A percentile compares a stretch with the other conserved stretches of the same genome.
Conservation (phyloP, 1,140 invertebrate species). For the Frieseomelitta varia region DNA sequence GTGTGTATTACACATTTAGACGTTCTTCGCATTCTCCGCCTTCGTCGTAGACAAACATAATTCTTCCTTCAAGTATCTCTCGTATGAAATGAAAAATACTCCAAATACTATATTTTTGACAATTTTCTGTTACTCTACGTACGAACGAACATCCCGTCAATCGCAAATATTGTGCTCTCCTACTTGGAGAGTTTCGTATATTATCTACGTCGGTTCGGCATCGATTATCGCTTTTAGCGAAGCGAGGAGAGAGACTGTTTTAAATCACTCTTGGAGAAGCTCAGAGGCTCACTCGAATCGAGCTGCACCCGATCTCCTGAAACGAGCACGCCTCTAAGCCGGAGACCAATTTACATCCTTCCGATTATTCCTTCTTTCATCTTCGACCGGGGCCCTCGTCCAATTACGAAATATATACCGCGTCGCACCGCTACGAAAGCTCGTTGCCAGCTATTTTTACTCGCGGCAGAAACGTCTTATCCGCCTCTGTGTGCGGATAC, state of each 20-base stretch:
- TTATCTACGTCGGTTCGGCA: not conserved
- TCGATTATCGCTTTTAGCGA: not conserved
- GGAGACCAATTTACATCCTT: constrained; percentile 25
- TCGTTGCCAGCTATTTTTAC: constrained; percentile 41
- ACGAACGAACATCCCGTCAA: too few relatives aligned
- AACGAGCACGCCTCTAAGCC: not conserved
- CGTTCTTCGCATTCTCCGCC: too few relatives aligned
- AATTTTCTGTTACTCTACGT: too few relatives aligned
- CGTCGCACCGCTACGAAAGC: not conserved
- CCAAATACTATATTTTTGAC: too few relatives aligned
- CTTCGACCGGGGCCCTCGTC: constrained; percentile 20
- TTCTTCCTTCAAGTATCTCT: too few relatives aligned
- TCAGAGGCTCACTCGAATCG: not conserved
- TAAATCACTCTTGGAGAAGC: not conserved
- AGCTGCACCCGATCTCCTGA: not conserved
- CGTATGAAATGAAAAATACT: too few relatives aligned
- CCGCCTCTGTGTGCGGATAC: not conserved
- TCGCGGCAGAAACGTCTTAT: not conserved
- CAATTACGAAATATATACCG: constrained; percentile 39
- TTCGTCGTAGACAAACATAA: too few relatives aligned
- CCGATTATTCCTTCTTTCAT: constrained; percentile 41
- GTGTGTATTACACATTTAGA: too few relatives aligned
- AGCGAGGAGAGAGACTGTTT: not conserved
- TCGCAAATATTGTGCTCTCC: too few relatives aligned
- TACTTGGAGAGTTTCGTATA: too few relatives aligned